Evolutionary conservation across 1,140 invertebrate genomes (phyloP), one percentile per base, ranked within the genome.

Genomic region (Leptonema lineaticorne): DNA sequence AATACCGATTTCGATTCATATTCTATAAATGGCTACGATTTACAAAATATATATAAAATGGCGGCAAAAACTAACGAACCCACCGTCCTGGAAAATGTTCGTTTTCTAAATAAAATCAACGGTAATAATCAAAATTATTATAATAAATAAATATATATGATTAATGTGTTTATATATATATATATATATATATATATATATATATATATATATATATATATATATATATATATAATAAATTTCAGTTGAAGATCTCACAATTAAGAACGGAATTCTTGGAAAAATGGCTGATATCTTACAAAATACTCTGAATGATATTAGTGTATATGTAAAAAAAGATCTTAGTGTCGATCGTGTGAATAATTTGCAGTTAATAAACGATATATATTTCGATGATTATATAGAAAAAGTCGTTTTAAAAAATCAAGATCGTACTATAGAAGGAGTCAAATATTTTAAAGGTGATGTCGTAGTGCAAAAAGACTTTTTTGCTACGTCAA

Each of bases 391-490:
- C 24, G 24, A 57, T 22, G 50, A 66, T 11, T 66, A 66, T 30
- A 57, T 66, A 16, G 16, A 46, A 9, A 30, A 16, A 22, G 50
- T 66, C 2, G 63, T 66, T 1, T 11, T 57, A 50, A 66, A 66
- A 27, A 26, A 57, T 33, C 45, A 48, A 27, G 41, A 50, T 9
- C 24, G 62, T 8, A 46, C 30, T 6, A 58, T 71, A 7, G 27
- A 29, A 22, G 70, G 70, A 1, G 48, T 28, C 6, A 72, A 72
- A 65, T 46, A 37, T n/a, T 69, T 72, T 59, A 72, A 65, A 65
- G 63, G 67, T n/a, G 57, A 66, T 4, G 24, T 69, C 6, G 53
- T 53, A 0, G 70, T 72, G n/a, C 27, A 50, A n/a, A 26, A 46
- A 11, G 63, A 72, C 16, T 67, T 72, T 26, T 22, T 27, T 1